A percentile compares a stretch with the other conserved stretches of the same genome.
These are phyloP conservation scores for Lordiphosa andalusiaca DNA, from an alignment of 2,888 invertebrate genomes.

Conservation along the genomic window DNA sequence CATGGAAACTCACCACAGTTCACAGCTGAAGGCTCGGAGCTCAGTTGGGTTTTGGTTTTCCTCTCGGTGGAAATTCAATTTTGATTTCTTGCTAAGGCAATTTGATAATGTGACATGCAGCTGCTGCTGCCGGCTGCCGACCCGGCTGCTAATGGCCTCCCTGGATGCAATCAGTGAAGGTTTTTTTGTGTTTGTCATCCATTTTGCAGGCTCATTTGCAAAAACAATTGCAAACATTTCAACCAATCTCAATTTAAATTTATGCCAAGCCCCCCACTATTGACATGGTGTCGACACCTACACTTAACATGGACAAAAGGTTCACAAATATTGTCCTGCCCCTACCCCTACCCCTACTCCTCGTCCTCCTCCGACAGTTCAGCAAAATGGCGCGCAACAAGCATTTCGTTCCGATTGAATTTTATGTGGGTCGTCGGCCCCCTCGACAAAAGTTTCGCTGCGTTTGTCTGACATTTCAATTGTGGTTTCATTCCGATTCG, in stretches of 20 bases:
- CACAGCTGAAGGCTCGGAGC: constrained; percentile 28
- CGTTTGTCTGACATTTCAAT: constrained; percentile 70
- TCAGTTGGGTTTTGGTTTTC: constrained; percentile 1
- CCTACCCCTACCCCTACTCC: constrained; percentile 12
- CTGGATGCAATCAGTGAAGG: not conserved
- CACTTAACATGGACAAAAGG: constrained; percentile 26
- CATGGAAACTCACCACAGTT: constrained; percentile 59
- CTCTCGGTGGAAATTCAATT: constrained; percentile 56
- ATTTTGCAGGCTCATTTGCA: no score
- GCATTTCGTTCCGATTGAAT: constrained; percentile 49
- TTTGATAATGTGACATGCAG: constrained; percentile 61
- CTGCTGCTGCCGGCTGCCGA: constrained; percentile 41
- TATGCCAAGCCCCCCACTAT: constrained; percentile 20
- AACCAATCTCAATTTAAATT: no score
- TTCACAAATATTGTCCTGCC: constrained; percentile 42
- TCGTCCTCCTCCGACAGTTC: constrained; percentile 29
- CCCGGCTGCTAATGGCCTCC: constrained; percentile 50
- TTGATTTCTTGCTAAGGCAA: constrained; percentile 57
- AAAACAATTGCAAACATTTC: no score
- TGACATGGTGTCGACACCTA: constrained; percentile 21
- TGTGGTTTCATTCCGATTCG: constrained; percentile 67
- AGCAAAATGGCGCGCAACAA: constrained; percentile 33
- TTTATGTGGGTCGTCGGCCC: constrained; percentile 53
- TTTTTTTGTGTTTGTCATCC: not conserved
- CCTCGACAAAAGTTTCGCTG: constrained; percentile 45